Evolutionary conservation across 2,797 vertebrate species (phyloP), one percentile per base, ranked within the genome.

Genomic region (Notoglanidium macrostoma): DNA sequence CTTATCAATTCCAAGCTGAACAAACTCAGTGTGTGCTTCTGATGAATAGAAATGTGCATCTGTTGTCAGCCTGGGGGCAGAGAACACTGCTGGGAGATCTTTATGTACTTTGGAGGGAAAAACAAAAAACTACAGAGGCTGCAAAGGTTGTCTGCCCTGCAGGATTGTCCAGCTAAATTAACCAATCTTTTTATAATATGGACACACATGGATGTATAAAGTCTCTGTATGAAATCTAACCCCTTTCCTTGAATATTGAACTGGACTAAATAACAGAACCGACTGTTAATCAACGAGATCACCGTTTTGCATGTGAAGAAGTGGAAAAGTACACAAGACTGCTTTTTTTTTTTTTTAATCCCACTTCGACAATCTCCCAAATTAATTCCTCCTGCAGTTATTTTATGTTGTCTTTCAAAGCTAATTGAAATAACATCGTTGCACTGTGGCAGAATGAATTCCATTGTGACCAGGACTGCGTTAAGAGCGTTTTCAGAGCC

Each of bases 31-130:
- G 35, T 61, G 79, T 17, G 23, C 19, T 81, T 81, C 26, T 81
- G 59, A 63, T 81, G 35, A 63, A 81, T 46, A n/a, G 57, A 63
- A 46, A 81, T n/a, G 40, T n/a, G 78, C 57, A 40, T 61, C 54
- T 35, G 15, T n/a, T 46, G 57, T 61, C 32, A 44, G 57, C 78
- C 55, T 40, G 32, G 21, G 35, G 78, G n/a, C 14, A 61, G 35
- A 40, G 32, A 79, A 59, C 19, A 40, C 77, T 40, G 77, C 55
- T 59, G 77, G 54, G 77, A 59, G 32, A 79, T 59, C 77, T 79
- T 59, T 79, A n/a, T 76, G n/a, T 76, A 54, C 73, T 77, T 55
- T 32, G n/a, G 8, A 10, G 26, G 3, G 26, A 59, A 7, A 23
- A 35, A 2, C 15, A 17, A 19, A 77, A 19, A 59, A 44, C 32